These are phyloP conservation scores for Champsocephalus esox DNA, from an alignment of 2,797 vertebrate genomes.

Conservation along the genomic window DNA sequence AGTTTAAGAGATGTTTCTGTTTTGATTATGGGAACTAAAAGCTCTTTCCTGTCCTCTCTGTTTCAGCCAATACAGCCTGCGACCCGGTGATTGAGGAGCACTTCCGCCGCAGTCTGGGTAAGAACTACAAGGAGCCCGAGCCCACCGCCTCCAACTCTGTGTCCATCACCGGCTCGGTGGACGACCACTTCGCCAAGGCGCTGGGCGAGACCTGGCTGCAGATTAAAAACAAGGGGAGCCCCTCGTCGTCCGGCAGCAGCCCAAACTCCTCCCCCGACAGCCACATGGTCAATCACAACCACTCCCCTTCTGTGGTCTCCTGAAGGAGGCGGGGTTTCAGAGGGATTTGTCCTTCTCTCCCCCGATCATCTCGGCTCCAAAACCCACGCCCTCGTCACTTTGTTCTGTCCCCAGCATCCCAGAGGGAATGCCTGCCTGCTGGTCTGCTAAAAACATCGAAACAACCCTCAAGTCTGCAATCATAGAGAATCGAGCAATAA, in stretches of 20 bases:
- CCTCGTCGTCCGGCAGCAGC: conserved; percentile 90
- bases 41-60: rapidly evolving
- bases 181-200: conserved; percentile 99
- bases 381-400: conserved; percentile 48
- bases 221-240: conserved; percentile 95
- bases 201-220: conserved; percentile 98
- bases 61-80: conserved; percentile 87
- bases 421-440: conserved; percentile 67
- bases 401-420: conserved; percentile 69
- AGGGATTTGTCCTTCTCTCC: conserved; percentile 25
- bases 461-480: conserved; percentile 50
- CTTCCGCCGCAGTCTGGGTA: conserved; percentile 97
- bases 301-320: conserved; percentile 96
- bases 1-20: conserved; percentile 27
- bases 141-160: conserved; percentile 94
- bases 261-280: conserved; percentile 93
- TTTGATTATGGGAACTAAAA: conserved; percentile 34
- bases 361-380: conserved; percentile 45
- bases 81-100: conserved; percentile 98
- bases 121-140: conserved; percentile 98
- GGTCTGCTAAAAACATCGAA: conserved; percentile 61
- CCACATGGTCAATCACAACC: conserved; percentile 95
- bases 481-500: conserved; percentile 71
- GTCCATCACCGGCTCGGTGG: conserved; percentile 97
- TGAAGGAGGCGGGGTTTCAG: conserved; percentile 80